Conservation (phyloP, 1,140 invertebrate genomes). For the Camponotus floridanus region DNA sequence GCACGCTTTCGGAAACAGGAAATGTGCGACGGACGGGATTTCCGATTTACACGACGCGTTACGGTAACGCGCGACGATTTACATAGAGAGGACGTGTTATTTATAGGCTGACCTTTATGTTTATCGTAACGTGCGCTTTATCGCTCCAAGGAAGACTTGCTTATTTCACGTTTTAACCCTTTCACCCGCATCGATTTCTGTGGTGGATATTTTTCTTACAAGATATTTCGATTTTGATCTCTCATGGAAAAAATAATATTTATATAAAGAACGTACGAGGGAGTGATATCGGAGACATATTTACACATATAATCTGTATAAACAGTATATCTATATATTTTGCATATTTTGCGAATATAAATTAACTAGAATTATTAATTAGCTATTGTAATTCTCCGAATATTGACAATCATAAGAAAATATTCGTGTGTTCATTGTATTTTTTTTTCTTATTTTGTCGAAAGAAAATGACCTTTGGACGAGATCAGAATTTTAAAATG, state of each 20-base stretch:
- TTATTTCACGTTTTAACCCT: constrained; percentile 25
- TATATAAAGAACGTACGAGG: neutral
- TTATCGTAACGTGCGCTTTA: constrained; percentile 56
- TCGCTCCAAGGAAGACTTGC: constrained; percentile 13
- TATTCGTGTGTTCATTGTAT: neutral
- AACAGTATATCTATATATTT: neutral
- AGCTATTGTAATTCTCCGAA: neutral
- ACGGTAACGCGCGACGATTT: constrained; percentile 54
- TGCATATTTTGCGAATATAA: neutral
- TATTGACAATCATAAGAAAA: neutral
- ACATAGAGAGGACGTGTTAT: constrained; percentile 54
- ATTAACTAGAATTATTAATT: neutral
- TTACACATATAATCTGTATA: neutral
- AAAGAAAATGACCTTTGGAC: neutral
- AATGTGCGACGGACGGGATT: constrained; percentile 55
- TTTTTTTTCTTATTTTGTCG: neutral
- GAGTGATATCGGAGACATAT: neutral
- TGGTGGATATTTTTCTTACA: neutral
- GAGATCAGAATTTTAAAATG: neutral
- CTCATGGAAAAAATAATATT: neutral
- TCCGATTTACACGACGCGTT: constrained; percentile 57
- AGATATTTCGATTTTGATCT: neutral
- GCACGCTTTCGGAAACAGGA: constrained; percentile 50
- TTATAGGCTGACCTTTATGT: constrained; percentile 61
- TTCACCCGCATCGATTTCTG: constrained; percentile 5